Percentiles rank a stretch among this genome's conserved stretches.
These are phyloP conservation scores for Alces alces DNA, from an alignment of 2,113 vertebrate species.

Conservation along the genomic window DNA sequence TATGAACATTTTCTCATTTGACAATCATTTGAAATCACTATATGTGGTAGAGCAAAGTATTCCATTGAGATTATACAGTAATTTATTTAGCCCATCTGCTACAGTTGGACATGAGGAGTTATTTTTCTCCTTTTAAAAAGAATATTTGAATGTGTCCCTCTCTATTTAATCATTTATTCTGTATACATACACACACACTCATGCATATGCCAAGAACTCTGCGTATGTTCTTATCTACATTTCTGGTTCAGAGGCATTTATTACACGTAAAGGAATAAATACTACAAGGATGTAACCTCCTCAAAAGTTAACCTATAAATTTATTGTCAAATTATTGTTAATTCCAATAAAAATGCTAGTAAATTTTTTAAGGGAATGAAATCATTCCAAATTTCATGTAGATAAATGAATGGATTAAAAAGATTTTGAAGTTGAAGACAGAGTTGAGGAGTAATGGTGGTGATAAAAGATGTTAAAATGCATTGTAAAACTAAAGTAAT, in stretches of 20 bases:
- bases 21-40: not conserved
- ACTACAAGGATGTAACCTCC: not conserved
- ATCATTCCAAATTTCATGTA: not conserved
- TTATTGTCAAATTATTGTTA: not conserved
- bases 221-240: not conserved
- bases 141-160: not conserved
- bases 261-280: not conserved
- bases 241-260: not conserved
- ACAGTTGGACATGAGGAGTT: not conserved
- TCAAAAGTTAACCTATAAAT: not conserved
- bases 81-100: not conserved
- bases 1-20: constrained; percentile 22
- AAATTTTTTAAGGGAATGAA: not conserved
- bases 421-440: not conserved
- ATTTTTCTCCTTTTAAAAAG: not conserved
- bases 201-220: not conserved
- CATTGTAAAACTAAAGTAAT: constrained; percentile 41
- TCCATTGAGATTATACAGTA: not conserved
- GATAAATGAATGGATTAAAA: not conserved
- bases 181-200: not conserved
- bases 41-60: not conserved
- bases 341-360: not conserved
- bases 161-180: not conserved
- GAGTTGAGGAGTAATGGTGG: not conserved
- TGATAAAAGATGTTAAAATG: not conserved